Base-by-base conservation (phyloP, 1,140 invertebrate genomes). In the Panagrolaimus sp. region DNA sequence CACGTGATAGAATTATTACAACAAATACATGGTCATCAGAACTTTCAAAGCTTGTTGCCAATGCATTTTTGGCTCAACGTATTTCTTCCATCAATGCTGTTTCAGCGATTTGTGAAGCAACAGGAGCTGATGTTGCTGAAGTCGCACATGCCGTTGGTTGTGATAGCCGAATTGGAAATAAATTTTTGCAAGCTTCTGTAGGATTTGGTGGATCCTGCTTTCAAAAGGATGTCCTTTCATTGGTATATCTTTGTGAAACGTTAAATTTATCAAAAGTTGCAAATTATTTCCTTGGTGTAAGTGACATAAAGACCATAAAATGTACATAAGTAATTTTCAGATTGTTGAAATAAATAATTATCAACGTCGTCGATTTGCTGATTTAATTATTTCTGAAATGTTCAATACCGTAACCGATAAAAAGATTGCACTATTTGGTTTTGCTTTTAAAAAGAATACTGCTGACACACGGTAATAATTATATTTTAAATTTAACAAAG, bases 1-100 rank as follows among this genome's bases (percentile, higher is more conserved):
- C 92, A 0, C 86, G 89, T 51, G 88, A 93, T 76, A 90, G 91
- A 72, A 97, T 99, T 71, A 87, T 99, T 47, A 97, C 93, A 0
- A 98, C 92, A 14, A 98, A 98, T 78, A 98, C 95, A 0, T 99
- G 96, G 96, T 97, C 93, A 57, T 97, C 95, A 0, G 96, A 99
- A 84, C 85, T 99, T 7, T 97, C 95, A 0, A 99, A 99, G 88
- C 84, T 99, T 81, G 91, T 91, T 43, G 94, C 95, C 0, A 99
- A 99, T 87, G 96, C 96, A 46, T 96, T 99, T 83, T 85, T 98
- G 38, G 96, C 96, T 16, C 95, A 98, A 85, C 87, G 94, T 76
- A 98, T 99, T 77, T 97, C 94, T 0, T 96, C 93, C 70, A 98
- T 99, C 65, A 99, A 99, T 85, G 93, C 96, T 0, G 87, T 98